Base-by-base conservation (phyloP, 2,113 vertebrate genomes). In the Gymnorhina tibicen region DNA sequence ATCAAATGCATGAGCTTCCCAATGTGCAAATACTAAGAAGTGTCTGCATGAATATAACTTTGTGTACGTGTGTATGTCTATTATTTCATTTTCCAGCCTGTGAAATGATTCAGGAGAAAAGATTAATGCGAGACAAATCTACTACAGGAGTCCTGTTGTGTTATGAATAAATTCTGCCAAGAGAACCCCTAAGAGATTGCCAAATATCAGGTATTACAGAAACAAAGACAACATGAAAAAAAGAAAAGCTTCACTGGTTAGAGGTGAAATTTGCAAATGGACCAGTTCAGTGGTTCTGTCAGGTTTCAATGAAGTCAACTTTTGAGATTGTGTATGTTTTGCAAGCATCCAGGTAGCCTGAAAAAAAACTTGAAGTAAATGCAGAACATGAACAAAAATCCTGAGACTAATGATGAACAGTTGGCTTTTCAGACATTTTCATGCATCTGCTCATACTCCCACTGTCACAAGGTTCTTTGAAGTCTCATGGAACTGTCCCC, bases 51-150 rank as follows among this genome's bases (percentile, higher is more conserved):
- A 53, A 23, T 44, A 19, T 56, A 24, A 49, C 10, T 58, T 68
- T 42, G 7, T 32, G 16, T 20, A 2, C 2, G 9, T 52, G 4
- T 72, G 21, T 46, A 30, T 1, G 2, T 55, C 18, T 55, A 0
- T 80, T 84, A 39, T 59, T 93, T 87, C 7, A 12, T 77, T 27
- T 73, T 75, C 8, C 22, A 19, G 13, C 58, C 26, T 59, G 12
- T 72, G 73, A 82, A 44, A 33, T 79, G 3, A 35, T 42, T 42
- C 6, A 78, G 44, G 15, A 74, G 44, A 50, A 72, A 59, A 35
- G 3, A 30, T 11, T 26, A 56, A n/a, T 37, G 5, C 1, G 23
- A 63, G 21, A 21, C 4, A 79, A 39, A 50, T 63, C 17, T 82
- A 3, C 17, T 68, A 11, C 1, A 14, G 44, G 42, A 72, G 9